phyloP scores from a whole-genome alignment of 2,797 vertebrate genomes.

The Sebastes matsubarae region DNA sequence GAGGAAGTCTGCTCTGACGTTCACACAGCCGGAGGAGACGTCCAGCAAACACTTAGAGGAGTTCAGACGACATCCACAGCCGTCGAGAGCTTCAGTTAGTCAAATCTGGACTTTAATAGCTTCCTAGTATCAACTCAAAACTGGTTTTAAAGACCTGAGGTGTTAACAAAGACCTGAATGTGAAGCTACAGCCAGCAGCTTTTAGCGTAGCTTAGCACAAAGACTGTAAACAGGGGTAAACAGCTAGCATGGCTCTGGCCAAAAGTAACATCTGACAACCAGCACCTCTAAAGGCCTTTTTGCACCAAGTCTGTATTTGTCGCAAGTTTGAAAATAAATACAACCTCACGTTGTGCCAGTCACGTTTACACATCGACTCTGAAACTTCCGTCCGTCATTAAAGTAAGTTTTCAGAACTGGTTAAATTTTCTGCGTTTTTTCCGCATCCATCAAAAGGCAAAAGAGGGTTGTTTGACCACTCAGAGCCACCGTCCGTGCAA shows the following conservation, averaged over 20 bases:
- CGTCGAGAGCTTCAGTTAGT: neutral
- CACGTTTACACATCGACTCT: too few relatives aligned
- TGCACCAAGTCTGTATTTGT: too few relatives aligned
- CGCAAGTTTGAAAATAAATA: too few relatives aligned
- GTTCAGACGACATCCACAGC: neutral
- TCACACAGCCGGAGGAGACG: slow-evolving; percentile 4
- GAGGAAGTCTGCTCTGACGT: slow-evolving; percentile 19
- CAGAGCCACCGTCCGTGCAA: too few relatives aligned
- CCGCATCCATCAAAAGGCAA: too few relatives aligned
- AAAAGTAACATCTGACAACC: neutral
- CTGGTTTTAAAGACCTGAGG: neutral
- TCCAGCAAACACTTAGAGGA: neutral
- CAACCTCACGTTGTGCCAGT: too few relatives aligned
- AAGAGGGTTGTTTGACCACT: too few relatives aligned
- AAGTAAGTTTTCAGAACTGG: too few relatives aligned
- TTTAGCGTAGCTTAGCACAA: neutral
- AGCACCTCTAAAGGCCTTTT: neutral
- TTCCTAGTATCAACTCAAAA: neutral
- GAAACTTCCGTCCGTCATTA: too few relatives aligned
- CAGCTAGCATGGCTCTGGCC: neutral
- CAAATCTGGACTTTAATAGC: neutral
- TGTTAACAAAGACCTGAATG: neutral
- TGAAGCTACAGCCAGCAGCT: neutral
- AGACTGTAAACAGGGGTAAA: neutral
- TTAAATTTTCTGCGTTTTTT: too few relatives aligned